Percentiles rank a stretch among this genome's conserved stretches.
phyloP scores from a whole-genome alignment of 2,888 invertebrate species.

The Coleophora deauratella region DNA sequence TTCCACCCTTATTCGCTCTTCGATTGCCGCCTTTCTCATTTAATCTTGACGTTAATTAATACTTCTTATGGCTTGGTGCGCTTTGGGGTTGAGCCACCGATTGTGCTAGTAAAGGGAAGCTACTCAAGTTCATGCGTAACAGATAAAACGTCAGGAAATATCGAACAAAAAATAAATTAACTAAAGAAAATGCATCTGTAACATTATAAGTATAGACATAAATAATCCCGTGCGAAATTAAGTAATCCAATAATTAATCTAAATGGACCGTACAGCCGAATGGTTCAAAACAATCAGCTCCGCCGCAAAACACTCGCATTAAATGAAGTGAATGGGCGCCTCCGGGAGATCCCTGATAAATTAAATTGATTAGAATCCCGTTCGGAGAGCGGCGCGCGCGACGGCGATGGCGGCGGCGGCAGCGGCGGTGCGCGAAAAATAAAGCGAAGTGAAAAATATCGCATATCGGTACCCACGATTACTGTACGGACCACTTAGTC shows the following conservation, averaged over 20 bases:
- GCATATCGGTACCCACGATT: slow-evolving; percentile 38
- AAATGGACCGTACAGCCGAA: slow-evolving; percentile 73
- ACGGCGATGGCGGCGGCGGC: slow-evolving; percentile 47
- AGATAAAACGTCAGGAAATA: no score
- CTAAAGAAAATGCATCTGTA: slow-evolving; percentile 3
- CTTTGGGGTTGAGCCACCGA: slow-evolving; percentile 19
- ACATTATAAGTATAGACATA: slow-evolving; percentile 26
- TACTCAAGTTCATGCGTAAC: no score
- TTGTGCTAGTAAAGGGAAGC: no score
- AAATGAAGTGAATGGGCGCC: slow-evolving; percentile 74
- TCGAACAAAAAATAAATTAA: no score
- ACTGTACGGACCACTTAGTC: slow-evolving; percentile 34
- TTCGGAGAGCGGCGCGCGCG: slow-evolving; percentile 35
- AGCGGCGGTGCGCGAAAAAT: slow-evolving; percentile 65
- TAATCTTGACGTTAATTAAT: slow-evolving; percentile 67
- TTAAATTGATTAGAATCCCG: slow-evolving; percentile 75
- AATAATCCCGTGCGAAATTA: slow-evolving; percentile 64
- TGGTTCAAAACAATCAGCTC: slow-evolving; percentile 74
- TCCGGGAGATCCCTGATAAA: slow-evolving; percentile 72
- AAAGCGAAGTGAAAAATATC: slow-evolving; percentile 65
- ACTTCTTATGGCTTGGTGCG: slow-evolving; percentile 33
- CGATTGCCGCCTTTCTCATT: slow-evolving; percentile 63
- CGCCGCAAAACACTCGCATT: slow-evolving; percentile 74
- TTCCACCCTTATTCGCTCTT: slow-evolving; percentile 52
- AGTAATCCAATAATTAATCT: slow-evolving; percentile 75